Conservation (phyloP, 1,140 invertebrate species). For the Sweltsa coloradensis region DNA sequence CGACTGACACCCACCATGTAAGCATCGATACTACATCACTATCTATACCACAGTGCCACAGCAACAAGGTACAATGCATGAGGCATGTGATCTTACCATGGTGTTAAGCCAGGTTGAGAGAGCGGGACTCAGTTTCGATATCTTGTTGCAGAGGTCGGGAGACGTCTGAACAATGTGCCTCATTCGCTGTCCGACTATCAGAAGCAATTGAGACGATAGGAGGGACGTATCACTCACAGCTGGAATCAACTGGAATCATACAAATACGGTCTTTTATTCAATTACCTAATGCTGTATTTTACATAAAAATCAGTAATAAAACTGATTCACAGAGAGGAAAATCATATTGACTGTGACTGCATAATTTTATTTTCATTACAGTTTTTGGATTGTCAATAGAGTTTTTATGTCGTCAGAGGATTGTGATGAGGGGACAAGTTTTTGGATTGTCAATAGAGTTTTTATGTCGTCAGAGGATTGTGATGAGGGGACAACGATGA, state of each 20-base stretch:
- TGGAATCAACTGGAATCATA: constrained; percentile 36
- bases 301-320: no score
- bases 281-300: constrained; percentile 2
- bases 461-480: no score
- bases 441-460: constrained; percentile 5
- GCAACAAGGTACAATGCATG: constrained; percentile 1
- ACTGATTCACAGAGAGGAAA: no score
- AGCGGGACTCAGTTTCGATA: constrained; percentile 52
- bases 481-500: no score
- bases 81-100: constrained; percentile 46
- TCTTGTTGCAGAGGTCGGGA: constrained; percentile 41
- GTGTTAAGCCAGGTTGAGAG: constrained; percentile 55
- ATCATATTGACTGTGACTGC: no score
- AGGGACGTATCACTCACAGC: constrained; percentile 48
- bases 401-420: no score
- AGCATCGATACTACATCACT: not conserved
- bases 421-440: no score
- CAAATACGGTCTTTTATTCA: no score
- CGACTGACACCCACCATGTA: not conserved
- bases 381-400: constrained; percentile 4
- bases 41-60: not conserved
- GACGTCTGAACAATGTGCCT: constrained; percentile 44
- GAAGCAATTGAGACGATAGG: constrained; percentile 50
- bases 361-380: not conserved
- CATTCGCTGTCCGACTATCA: constrained; percentile 58